Evolutionary conservation across 92 coral and sea anemone genomes (phyloP).

Genomic region (Porites cylindrica): DNA sequence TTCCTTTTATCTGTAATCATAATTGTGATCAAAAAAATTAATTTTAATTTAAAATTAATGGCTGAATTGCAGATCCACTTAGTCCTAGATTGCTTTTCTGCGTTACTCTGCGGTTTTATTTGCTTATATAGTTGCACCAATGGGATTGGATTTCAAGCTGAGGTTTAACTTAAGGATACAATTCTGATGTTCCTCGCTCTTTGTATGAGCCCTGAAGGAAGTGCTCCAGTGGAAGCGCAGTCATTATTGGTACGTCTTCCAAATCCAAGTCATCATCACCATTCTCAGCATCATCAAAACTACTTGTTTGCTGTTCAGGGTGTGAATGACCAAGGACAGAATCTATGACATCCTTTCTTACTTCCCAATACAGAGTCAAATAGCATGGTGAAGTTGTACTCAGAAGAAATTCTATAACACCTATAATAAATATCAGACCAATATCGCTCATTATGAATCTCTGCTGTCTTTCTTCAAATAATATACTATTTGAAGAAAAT

Average conservation of each 20-base stretch:
- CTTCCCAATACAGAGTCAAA: constrained; percentile 86
- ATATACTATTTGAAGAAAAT: too few relatives aligned
- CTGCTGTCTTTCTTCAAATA: too few relatives aligned
- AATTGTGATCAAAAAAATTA: too few relatives aligned
- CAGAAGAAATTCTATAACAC: constrained; percentile 63
- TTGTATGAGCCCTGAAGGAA: constrained; percentile 71
- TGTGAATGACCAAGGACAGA: constrained; percentile 34
- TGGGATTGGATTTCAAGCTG: too few relatives aligned
- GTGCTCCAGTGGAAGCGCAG: constrained; percentile 69
- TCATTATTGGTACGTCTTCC: constrained; percentile 38
- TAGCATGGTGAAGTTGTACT: constrained; percentile 66
- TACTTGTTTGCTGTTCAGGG: constrained; percentile 1
- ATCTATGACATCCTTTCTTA: constrained; percentile 58
- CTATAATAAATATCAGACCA: constrained; percentile 20
- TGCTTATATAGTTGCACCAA: too few relatives aligned
- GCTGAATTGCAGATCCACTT: too few relatives aligned
- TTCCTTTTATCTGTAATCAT: too few relatives aligned
- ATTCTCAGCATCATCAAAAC: constrained; percentile 21
- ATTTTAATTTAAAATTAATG: too few relatives aligned
- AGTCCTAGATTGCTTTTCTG: too few relatives aligned
- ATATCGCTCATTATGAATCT: too few relatives aligned
- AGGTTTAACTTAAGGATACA: constrained; percentile 73
- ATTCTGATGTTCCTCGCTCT: constrained; percentile 70
- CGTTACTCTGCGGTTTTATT: too few relatives aligned
- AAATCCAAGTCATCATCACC: constrained; percentile 31